Base-by-base conservation (phyloP, 2,797 vertebrate genomes). In the Jordanella pulchra region DNA sequence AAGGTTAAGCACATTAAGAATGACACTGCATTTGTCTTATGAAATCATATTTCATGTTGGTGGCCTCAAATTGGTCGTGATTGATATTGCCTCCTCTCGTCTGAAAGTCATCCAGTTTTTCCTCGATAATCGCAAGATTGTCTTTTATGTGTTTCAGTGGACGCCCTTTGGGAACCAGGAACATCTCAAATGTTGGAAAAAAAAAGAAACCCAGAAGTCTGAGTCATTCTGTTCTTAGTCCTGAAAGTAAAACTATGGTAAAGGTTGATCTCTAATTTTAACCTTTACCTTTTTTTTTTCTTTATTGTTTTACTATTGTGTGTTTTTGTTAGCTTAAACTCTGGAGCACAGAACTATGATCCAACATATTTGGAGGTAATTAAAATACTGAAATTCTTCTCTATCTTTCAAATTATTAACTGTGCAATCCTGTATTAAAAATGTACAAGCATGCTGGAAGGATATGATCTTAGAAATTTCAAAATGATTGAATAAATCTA, bases 1-100 rank as follows among this genome's bases (percentile, higher is more conserved):
- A 95, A 95, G 95, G 94, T 95, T 95, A 95, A 95, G 94, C 93
- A 94, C 94, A 95, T 95, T 95, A 95, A 95, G 93, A 95, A 95
- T 94, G 94, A 95, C 94, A 95, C 94, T 88, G 93, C 94, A 95
- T 95, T 95, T 95, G 94, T 95, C 94, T 95, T 95, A 95, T 95
- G 93, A 95, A 95, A 95, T 95, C 94, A 95, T 95, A 94, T 95
- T 95, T 95, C 94, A 95, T 95, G 94, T 95, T 94, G 93, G 94
- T 94, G 93, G 93, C 92, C 93, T 93, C 89, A 95, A 95, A 95
- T 95, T 95, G 94, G 92, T 91, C 87, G 86, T 95, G 95, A 95
- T 95, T 94, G 95, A 95, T 95, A 95, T 92, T 91, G 91, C 92
- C 88, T 94, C 91, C 89, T 72, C 84, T 85, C 84, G 87, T 93